These are phyloP conservation scores for Manis javanica DNA, from an alignment of 2,797 vertebrate species.

Conservation along the genomic window DNA sequence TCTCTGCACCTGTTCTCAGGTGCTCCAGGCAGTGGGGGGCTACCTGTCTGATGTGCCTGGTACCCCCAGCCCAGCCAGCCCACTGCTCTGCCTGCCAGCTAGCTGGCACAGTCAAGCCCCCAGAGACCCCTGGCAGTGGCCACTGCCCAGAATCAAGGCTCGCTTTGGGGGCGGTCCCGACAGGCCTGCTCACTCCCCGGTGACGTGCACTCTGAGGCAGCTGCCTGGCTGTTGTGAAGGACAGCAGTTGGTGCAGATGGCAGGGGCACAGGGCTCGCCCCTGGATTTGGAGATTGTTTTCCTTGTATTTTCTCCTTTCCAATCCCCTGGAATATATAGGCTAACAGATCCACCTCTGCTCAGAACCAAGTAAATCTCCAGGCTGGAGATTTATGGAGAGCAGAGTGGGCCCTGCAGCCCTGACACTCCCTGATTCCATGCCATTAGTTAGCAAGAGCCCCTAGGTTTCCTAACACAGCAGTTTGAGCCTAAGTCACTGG, in stretches of 20 bases:
- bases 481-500: not conserved
- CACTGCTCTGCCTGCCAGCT: not conserved
- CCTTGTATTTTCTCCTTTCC: not conserved
- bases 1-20: not conserved
- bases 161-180: not conserved
- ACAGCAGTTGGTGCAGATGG: not conserved
- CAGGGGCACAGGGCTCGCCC: not conserved
- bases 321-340: not conserved
- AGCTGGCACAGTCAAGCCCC: not conserved
- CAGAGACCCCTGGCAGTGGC: not conserved
- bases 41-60: not conserved
- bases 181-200: accelerated
- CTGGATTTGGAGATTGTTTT: not conserved
- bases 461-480: not conserved
- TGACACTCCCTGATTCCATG: not conserved
- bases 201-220: not conserved
- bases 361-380: constrained; percentile 6
- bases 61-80: no score
- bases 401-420: not conserved
- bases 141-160: not conserved
- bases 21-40: accelerated
- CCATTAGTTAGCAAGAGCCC: constrained; percentile 8
- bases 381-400: not conserved
- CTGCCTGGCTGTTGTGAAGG: not conserved
- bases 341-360: not conserved